These are phyloP conservation scores for Ochropleura leucogaster DNA, from an alignment of 2,888 invertebrate genomes.

Conservation along the genomic window DNA sequence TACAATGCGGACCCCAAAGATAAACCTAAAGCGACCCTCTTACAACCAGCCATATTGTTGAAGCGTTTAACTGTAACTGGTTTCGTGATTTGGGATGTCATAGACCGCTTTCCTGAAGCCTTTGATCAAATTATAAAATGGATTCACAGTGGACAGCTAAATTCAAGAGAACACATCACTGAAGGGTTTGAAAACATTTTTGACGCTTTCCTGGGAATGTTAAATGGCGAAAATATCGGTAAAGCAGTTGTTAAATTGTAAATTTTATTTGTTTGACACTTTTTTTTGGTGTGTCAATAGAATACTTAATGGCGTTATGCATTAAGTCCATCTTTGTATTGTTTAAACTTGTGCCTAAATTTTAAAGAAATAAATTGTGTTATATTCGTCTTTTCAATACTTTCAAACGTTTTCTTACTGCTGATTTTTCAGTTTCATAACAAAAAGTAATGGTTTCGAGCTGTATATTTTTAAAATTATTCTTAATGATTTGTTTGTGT, in stretches of 20 bases:
- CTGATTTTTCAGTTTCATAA: no score
- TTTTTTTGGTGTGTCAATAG: no score
- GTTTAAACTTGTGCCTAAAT: no score
- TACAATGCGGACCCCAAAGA: conserved; percentile 74
- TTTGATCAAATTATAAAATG: conserved; percentile 90
- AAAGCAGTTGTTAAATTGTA: conserved; percentile 92
- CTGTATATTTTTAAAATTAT: no score
- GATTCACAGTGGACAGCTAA: conserved; percentile 92
- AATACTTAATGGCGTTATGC: no score
- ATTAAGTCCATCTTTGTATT: no score
- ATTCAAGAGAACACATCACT: conserved; percentile 92
- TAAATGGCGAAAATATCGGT: conserved; percentile 91
- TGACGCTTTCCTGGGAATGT: conserved; percentile 92
- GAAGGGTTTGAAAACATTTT: conserved; percentile 93
- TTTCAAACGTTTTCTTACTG: no score
- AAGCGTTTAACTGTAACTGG: conserved; percentile 92
- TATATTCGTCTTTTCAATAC: no score
- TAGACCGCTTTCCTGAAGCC: conserved; percentile 90
- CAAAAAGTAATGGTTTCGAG: no score
- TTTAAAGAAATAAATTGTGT: no score
- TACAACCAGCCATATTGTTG: conserved; percentile 90
- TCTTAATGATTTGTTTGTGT: no score
- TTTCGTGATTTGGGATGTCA: conserved; percentile 89
- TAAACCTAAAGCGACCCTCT: conserved; percentile 77
- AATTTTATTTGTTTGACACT: background rate